Conservation (phyloP, 2,113 vertebrate genomes). For the Theristicus caerulescens region DNA sequence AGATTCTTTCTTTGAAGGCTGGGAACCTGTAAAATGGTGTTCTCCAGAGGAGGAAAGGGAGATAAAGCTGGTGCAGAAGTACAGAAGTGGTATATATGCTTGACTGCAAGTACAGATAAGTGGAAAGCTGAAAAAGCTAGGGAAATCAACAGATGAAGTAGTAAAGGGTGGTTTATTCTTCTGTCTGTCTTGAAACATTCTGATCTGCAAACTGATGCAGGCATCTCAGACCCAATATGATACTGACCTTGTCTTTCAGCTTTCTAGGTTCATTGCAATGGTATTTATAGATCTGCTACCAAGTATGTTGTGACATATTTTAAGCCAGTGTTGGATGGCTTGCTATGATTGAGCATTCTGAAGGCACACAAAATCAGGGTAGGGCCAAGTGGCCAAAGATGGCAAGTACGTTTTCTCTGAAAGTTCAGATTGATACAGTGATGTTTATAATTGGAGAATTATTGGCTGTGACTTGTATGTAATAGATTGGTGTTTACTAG, state of each 20-base stretch:
- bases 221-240: not conserved
- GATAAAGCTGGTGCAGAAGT: not conserved
- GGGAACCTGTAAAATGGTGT: not conserved
- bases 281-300: not conserved
- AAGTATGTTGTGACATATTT: rapidly evolving
- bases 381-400: not conserved
- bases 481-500: not conserved
- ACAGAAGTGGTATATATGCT: not conserved
- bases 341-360: not conserved
- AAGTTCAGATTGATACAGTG: not conserved
- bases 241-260: not conserved
- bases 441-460: not conserved
- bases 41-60: not conserved
- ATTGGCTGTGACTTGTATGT: not conserved
- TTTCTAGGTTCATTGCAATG: not conserved
- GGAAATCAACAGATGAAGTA: not conserved
- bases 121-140: not conserved
- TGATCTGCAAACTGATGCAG: not conserved
- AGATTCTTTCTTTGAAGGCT: not conserved
- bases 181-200: not conserved
- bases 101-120: not conserved
- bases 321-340: not conserved
- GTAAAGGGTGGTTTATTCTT: not conserved
- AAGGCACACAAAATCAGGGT: not conserved
- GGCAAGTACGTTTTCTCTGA: not conserved